Evolutionary conservation across 2,113 vertebrate species (phyloP), one percentile per base, ranked within the genome.

Genomic region (Pimephales promelas): DNA sequence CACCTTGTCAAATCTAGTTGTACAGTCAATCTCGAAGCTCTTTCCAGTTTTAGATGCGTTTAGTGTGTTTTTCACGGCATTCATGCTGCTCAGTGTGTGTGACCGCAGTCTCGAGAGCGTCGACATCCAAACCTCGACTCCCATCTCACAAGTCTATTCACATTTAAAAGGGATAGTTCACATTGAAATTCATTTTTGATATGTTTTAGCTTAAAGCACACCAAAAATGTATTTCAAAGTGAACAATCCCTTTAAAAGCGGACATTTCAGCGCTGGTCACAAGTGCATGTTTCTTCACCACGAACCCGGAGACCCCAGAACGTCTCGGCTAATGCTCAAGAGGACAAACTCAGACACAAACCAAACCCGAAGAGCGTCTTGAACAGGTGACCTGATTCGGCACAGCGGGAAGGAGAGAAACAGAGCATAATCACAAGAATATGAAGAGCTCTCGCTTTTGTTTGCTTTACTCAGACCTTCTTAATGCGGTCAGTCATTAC

Each of bases 131-230:
- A 54, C 52, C 52, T 84, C 83, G 57, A 85, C 83, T 49, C 7
- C 52, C 52, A 22, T 54, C 18, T 54, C 52, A 2, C 49, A 18
- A 18, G 28, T 86, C 86, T 43, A 87, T 91, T 85, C 91, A 88
- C 89, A 87, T 89, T 85, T 87, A 85, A 90, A 91, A 87, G 56
- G n/a, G n/a, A n/a, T n/a, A n/a, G n/a, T n/a, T n/a, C n/a, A n/a
- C n/a, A n/a, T n/a, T n/a, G n/a, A n/a, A n/a, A n/a, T n/a, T n/a
- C n/a, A n/a, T n/a, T n/a, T n/a, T n/a, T n/a, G n/a, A n/a, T n/a
- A n/a, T n/a, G n/a, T n/a, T n/a, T n/a, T n/a, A n/a, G n/a, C n/a
- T n/a, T n/a, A n/a, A n/a, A n/a, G n/a, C n/a, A n/a, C n/a, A n/a
- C n/a, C n/a, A n/a, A n/a, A n/a, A n/a, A n/a, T n/a, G n/a, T n/a